These are phyloP conservation scores for Heteromurus nitidus DNA, from an alignment of 2,888 invertebrate species.

Conservation along the genomic window DNA sequence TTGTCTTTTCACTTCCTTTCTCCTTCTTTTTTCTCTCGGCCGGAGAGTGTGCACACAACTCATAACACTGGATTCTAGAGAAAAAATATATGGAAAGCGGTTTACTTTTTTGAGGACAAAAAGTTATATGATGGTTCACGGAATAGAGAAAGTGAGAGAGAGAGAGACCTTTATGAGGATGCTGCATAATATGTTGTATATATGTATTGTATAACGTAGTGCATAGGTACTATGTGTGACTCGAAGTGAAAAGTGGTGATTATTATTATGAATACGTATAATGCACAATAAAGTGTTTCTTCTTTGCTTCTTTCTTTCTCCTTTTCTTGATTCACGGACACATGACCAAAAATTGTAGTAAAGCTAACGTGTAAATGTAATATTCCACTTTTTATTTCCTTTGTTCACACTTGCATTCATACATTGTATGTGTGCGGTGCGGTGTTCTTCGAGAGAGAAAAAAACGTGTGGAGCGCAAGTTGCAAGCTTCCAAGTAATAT, in stretches of 20 bases:
- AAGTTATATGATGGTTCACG: no score
- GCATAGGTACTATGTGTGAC: no score
- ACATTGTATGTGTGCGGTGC: neutral
- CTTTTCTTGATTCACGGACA: slow-evolving; percentile 41
- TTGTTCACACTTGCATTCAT: neutral
- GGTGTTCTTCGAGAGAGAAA: neutral
- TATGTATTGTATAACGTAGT: no score
- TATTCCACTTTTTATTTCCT: neutral
- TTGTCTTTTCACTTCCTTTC: slow-evolving; percentile 19
- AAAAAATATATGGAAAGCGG: no score
- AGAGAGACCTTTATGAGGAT: no score
- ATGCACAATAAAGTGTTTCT: slow-evolving; percentile 39
- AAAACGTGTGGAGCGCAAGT: no score
- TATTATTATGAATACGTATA: slow-evolving; percentile 42
- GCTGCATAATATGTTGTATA: neutral
- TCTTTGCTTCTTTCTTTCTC: neutral
- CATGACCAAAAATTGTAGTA: slow-evolving; percentile 24
- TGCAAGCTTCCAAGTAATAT: no score
- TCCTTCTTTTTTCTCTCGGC: slow-evolving; percentile 28
- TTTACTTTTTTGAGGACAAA: no score
- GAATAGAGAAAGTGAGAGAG: no score
- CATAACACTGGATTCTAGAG: neutral
- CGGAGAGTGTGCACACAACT: neutral
- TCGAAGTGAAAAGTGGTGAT: slow-evolving; percentile 32
- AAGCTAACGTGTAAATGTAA: slow-evolving; percentile 23